Percentiles rank a stretch among this genome's conserved stretches.
Evolutionary conservation across 64 coral and sea anemone genomes (phyloP).

Genomic region (Montipora efflorescens): DNA sequence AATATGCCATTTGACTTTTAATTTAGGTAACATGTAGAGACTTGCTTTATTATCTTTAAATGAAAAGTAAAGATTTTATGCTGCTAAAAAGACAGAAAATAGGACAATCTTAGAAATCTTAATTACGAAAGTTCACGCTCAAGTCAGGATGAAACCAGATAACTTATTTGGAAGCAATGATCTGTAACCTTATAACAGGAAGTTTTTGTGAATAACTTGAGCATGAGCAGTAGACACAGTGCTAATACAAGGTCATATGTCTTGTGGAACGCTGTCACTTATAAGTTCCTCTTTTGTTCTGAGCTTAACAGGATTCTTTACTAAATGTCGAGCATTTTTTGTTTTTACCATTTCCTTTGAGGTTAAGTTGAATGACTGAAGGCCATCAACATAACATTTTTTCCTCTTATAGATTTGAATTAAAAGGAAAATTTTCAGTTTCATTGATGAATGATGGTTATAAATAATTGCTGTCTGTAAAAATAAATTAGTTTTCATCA

Average conservation of each 20-base stretch:
- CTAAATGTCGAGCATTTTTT: neutral
- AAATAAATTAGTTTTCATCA: no score
- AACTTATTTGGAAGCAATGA: slow-evolving; percentile 17
- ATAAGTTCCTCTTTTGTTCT: neutral
- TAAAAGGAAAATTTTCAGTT: neutral
- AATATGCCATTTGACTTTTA: neutral
- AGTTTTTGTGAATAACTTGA: slow-evolving; percentile 13
- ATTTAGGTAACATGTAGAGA: neutral
- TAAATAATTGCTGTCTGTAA: neutral
- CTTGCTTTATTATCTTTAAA: no score
- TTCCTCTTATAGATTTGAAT: neutral
- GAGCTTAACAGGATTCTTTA: neutral
- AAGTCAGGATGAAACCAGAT: neutral
- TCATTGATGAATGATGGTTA: neutral
- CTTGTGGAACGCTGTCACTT: neutral
- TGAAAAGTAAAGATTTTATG: neutral
- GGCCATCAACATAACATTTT: neutral
- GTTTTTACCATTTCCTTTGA: neutral
- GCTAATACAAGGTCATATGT: slow-evolving; percentile 48
- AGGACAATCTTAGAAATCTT: neutral
- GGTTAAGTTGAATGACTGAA: no score
- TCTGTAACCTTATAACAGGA: slow-evolving; percentile 17
- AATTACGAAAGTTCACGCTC: neutral
- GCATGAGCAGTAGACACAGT: slow-evolving; percentile 29
- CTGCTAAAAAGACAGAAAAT: neutral